A percentile compares a stretch with the other conserved stretches of the same genome.
These are phyloP conservation scores for Leptodactylus fallax DNA, from an alignment of 2,797 vertebrate genomes.

Conservation along the genomic window DNA sequence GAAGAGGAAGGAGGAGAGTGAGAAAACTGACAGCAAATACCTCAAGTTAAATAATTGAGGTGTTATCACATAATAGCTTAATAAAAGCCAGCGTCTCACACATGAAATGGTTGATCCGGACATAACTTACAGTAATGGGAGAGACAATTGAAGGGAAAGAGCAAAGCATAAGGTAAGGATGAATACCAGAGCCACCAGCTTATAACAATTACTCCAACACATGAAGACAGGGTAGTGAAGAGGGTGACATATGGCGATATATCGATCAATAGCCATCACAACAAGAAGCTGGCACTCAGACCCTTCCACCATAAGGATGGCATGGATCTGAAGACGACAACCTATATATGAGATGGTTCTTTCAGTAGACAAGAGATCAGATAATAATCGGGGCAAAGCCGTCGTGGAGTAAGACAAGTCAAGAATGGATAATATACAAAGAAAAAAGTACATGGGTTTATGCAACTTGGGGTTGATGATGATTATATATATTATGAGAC, in stretches of 20 bases:
- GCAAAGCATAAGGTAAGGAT: neutral
- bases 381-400: too few relatives aligned
- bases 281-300: neutral
- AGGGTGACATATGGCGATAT: too few relatives aligned
- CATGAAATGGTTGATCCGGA: neutral
- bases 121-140: slow-evolving; percentile 44
- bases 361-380: too few relatives aligned
- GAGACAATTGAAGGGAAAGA: neutral
- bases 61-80: neutral
- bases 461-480: neutral
- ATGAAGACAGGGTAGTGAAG: neutral
- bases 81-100: neutral
- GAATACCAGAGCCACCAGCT: neutral
- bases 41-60: neutral
- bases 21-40: neutral
- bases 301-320: neutral
- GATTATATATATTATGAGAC: neutral
- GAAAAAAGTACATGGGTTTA: too few relatives aligned
- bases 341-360: neutral
- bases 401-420: too few relatives aligned
- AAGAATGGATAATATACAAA: too few relatives aligned
- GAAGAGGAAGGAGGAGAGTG: neutral
- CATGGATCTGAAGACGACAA: neutral
- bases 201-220: neutral
- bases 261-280: neutral